Percentiles rank a stretch among this genome's conserved stretches.
Conservation (phyloP, 1,140 invertebrate species). For the Cardiocondyla obscurior region DNA sequence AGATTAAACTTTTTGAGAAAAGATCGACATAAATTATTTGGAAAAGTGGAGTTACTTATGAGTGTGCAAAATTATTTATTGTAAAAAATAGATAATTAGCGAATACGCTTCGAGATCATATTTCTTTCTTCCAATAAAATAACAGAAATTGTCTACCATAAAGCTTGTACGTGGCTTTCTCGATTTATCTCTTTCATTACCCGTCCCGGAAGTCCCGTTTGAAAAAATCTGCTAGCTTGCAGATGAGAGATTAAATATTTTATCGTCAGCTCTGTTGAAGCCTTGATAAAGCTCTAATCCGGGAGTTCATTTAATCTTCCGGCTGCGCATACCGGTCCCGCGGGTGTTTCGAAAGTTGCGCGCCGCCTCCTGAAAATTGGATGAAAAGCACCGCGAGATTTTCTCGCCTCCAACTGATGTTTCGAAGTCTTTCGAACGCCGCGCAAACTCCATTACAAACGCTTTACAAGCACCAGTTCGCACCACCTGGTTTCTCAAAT, state of each 20-base stretch:
- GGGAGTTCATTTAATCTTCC: conserved; percentile 43
- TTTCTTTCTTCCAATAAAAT: background rate
- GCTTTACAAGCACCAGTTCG: conserved; percentile 1
- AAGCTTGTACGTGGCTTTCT: conserved; percentile 1
- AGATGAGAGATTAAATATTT: conserved; percentile 47
- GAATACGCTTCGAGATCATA: background rate
- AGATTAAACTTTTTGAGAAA: background rate
- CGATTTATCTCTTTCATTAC: conserved; percentile 43
- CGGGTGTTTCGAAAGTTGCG: conserved; percentile 52
- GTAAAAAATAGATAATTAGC: background rate
- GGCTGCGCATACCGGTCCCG: conserved; percentile 16
- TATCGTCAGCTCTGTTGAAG: background rate
- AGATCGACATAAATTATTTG: background rate
- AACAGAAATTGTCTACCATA: background rate
- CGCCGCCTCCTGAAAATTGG: conserved; percentile 44
- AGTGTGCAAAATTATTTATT: conserved; percentile 1
- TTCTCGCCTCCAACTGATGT: conserved; percentile 37
- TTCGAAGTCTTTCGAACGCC: conserved; percentile 24
- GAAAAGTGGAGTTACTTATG: background rate
- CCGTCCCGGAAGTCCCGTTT: conserved; percentile 15
- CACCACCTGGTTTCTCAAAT: conserved; percentile 11
- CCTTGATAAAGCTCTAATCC: conserved; percentile 43
- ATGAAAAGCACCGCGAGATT: conserved; percentile 53
- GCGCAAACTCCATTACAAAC: conserved; percentile 20
- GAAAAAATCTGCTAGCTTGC: conserved; percentile 23